Evolutionary conservation across 2,113 vertebrate genomes (phyloP), one percentile per base, ranked within the genome.

Genomic region (Myotis davidii): DNA sequence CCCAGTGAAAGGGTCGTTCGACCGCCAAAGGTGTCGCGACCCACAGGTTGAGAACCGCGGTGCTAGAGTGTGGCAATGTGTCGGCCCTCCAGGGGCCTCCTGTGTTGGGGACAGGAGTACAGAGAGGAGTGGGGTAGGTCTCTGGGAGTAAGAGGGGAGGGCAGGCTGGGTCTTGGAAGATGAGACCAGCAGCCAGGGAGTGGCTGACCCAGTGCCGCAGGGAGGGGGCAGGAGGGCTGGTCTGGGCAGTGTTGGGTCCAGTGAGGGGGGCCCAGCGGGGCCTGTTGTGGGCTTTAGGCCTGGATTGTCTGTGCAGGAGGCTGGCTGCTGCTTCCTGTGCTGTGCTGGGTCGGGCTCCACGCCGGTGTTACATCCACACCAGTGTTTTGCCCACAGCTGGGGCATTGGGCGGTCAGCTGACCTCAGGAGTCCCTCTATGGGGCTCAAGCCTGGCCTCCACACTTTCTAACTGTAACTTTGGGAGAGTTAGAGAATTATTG

Each of bases 161-260:
- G 37, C 16, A 12, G 70, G 39, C 27, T 17, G 59, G 73, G 74
- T 11, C 25, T 42, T 8, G 39, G 37, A 27, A n/a, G 73, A 21
- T 2, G 45, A 52, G 61, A 9, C 11, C 37, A 50, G 52, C 16
- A 25, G 42, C 34, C 10, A 2, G 18, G 8, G 21, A 48, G n/a
- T 34, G 25, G 18, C 48, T 1, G 32, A 18, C 1, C 0, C n/a
- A 9, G 3, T 0, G 25, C 85, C 20, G 4, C 17, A 6, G 12
- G 21, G 94, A 27, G 52, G 25, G 67, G 20, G 4, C 1, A 0
- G 21, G 67, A 54, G 34, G 72, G 54, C 8, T 1, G n/a, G 18
- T 21, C 25, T 17, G 34, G 64, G 82, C 32, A 54, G 45, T 16
- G 29, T 16, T 42, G 39, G 11, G 34, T 25, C 39, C 45, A 27